Conservation (phyloP, 2,113 vertebrate species). For the Dunckerocampus dactyliophorus region DNA sequence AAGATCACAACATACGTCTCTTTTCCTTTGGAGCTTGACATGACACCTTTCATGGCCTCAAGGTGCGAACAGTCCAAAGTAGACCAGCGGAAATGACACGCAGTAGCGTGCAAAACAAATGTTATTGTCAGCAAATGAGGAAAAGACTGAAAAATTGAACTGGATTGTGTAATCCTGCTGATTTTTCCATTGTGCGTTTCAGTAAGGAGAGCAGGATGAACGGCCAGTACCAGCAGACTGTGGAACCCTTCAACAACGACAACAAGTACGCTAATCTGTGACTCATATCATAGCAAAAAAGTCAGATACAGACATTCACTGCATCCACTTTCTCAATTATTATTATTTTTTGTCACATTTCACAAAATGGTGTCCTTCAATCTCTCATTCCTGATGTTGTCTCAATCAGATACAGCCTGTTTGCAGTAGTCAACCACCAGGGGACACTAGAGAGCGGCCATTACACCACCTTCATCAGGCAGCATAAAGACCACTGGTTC, state of each 20-base stretch:
- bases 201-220: constrained; percentile 99
- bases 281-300: neutral
- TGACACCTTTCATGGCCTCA: constrained; percentile 99
- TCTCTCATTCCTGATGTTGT: neutral
- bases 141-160: neutral
- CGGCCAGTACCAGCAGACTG: constrained; percentile 91
- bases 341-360: neutral
- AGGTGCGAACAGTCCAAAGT: constrained; percentile 72
- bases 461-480: constrained; percentile 97
- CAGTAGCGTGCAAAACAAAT: neutral
- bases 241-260: constrained; percentile 92
- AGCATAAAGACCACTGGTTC: constrained; percentile 99
- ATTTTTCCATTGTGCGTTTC: constrained; percentile 32
- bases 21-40: constrained; percentile 95
- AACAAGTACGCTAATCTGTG: constrained; percentile 86
- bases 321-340: too few species aligned
- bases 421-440: constrained; percentile 98
- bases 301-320: too few species aligned
- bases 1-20: constrained; percentile 99
- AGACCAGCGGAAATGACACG: neutral
- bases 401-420: constrained; percentile 87
- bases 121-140: too few species aligned
- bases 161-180: neutral
- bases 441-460: constrained; percentile 98
- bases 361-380: neutral